Evolutionary conservation across 2,888 invertebrate species (phyloP).

Genomic region (Agonopterix alstromeriana): DNA sequence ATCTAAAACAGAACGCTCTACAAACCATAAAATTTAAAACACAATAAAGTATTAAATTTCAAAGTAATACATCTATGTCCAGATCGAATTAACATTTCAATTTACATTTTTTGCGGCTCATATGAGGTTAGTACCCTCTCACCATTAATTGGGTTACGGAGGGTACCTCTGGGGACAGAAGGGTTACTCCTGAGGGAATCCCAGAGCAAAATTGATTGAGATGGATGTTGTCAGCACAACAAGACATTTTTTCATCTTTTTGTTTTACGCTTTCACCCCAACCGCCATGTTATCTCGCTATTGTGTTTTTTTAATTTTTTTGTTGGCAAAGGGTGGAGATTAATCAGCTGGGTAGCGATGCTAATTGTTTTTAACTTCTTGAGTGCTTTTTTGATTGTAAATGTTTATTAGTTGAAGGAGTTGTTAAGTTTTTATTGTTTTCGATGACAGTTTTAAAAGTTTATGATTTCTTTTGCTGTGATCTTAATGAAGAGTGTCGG

Average conservation of each 20-base stretch:
- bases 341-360: constrained; percentile 36
- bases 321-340: constrained; percentile 28
- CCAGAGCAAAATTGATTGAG: constrained; percentile 63
- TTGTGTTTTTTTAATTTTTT: constrained; percentile 31
- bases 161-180: constrained; percentile 55
- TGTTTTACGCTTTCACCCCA: constrained; percentile 28
- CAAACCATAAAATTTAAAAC: background rate
- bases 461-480: no score
- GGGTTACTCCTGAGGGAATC: constrained; percentile 65
- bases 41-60: no score
- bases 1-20: no score
- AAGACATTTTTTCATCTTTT: constrained; percentile 51
- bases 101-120: constrained; percentile 62
- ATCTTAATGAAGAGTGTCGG: no score
- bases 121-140: constrained; percentile 45
- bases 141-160: constrained; percentile 68
- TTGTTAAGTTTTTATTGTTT: background rate
- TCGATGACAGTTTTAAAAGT: background rate
- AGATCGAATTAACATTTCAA: constrained; percentile 64
- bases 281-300: constrained; percentile 23
- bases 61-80: no score
- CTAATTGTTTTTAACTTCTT: constrained; percentile 64
- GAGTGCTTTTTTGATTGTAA: constrained; percentile 44
- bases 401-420: constrained; percentile 3
- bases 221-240: constrained; percentile 69